phyloP scores from a whole-genome alignment of 2,113 vertebrate genomes.

The Triplophysa dalaica region DNA sequence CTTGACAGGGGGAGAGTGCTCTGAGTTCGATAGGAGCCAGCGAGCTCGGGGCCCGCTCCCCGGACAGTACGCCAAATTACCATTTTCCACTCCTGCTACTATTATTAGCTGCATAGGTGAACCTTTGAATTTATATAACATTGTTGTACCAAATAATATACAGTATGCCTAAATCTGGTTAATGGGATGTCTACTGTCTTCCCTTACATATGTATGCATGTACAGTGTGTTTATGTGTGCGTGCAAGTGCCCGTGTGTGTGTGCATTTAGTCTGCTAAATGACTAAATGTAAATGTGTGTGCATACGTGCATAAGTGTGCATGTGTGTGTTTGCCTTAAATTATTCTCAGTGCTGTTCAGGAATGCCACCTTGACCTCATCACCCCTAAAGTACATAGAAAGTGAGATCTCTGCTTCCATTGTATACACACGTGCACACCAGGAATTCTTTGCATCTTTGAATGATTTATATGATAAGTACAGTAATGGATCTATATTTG shows the following conservation, averaged over 20 bases:
- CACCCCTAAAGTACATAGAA: conserved; percentile 24
- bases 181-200: too few species aligned
- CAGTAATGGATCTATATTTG: background rate
- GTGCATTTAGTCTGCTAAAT: background rate
- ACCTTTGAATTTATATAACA: too few species aligned
- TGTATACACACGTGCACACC: background rate
- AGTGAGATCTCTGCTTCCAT: background rate
- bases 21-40: too few species aligned
- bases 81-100: too few species aligned
- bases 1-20: too few species aligned
- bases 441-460: background rate
- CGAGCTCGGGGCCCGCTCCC: too few species aligned
- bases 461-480: background rate
- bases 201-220: too few species aligned
- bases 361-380: conserved; percentile 71
- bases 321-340: conserved; percentile 13
- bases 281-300: too few species aligned
- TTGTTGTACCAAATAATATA: too few species aligned
- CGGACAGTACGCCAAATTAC: too few species aligned
- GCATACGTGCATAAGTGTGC: background rate
- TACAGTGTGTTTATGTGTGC: background rate
- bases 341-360: conserved; percentile 67
- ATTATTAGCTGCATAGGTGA: too few species aligned
- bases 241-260: background rate
- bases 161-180: too few species aligned